Base-by-base conservation (phyloP, 2,888 invertebrate genomes). In the Hipparchia sbordonii region DNA sequence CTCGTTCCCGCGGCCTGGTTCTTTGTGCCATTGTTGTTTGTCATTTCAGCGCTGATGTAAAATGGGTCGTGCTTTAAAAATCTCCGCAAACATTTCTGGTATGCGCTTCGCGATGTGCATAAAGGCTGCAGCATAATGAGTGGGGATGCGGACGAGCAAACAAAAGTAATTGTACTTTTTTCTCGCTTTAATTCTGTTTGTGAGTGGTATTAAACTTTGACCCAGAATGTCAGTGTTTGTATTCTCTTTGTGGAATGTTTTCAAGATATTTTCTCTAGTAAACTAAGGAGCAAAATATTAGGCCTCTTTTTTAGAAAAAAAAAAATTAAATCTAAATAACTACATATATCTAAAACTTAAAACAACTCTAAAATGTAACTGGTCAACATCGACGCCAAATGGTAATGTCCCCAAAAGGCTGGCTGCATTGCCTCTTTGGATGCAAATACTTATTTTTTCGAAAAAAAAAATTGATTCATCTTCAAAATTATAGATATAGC, bases 1-100 rank as follows among this genome's bases (percentile, higher is more conserved):
- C 62, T 63, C 67, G 69, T 73, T 70, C 73, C 39, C 68, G 67
- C 74, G 77, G 67, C 74, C 76, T 74, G 77, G 74, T 75, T 74
- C 74, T 73, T 74, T 74, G 76, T 72, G 77, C 56, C 74, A 56
- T 70, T 72, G 76, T 77, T 76, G 76, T 78, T 77, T 75, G 74
- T 78, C 76, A 74, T 76, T 78, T 74, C 70, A 71, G 73, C 72
- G 63, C 77, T 75, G 65, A 59, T 74, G 70, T 74, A 79, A 78
- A 70, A 65, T 79, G 75, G 79, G 77, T 75, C 78, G 76, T 71
- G 66, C 71, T 68, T 73, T 75, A 67, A 72, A 65, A 74, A 65
- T 70, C 62, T 73, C 69, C 56, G 57, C 62, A 68, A 68, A 73
- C 72, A 74, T 76, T 71, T 71, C 74, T 75, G 72, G 74, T 70